Evolutionary conservation across 2,888 invertebrate species (phyloP).

Genomic region (Penaeus monodon): DNA sequence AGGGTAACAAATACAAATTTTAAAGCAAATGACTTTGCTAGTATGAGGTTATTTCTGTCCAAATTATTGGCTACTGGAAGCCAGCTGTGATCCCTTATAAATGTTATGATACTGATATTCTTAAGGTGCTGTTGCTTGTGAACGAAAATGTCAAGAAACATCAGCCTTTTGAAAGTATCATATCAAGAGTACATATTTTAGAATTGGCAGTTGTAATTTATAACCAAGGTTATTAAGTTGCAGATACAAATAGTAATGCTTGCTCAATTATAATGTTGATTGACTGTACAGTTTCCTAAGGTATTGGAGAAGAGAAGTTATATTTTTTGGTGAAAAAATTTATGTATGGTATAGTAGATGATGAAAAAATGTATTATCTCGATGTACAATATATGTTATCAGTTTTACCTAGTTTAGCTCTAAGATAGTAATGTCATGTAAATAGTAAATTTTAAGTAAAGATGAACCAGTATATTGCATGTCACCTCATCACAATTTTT

Average conservation of each 20-base stretch:
- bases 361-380: conserved; percentile 42
- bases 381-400: conserved; percentile 47
- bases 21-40: conserved; percentile 10
- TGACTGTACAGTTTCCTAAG: conserved; percentile 49
- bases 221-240: conserved; percentile 29
- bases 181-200: conserved; percentile 3
- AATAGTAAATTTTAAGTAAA: conserved; percentile 22
- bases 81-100: conserved; percentile 25
- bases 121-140: conserved; percentile 16
- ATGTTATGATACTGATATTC: background rate
- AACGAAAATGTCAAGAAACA: background rate
- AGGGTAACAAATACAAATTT: conserved; percentile 28
- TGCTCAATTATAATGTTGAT: conserved; percentile 55
- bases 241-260: conserved; percentile 46
- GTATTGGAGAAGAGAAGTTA: conserved; percentile 57
- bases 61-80: conserved; percentile 25
- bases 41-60: conserved; percentile 33
- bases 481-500: conserved; percentile 28
- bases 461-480: conserved; percentile 32
- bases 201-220: conserved; percentile 35
- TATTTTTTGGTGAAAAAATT: conserved; percentile 51
- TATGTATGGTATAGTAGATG: conserved; percentile 43
- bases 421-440: conserved; percentile 32
- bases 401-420: conserved; percentile 31
- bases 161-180: conserved; percentile 18